A percentile compares a stretch with the other conserved stretches of the same genome.
These are phyloP conservation scores for Bufo gargarizans DNA, from an alignment of 2,113 vertebrate genomes.

Conservation along the genomic window DNA sequence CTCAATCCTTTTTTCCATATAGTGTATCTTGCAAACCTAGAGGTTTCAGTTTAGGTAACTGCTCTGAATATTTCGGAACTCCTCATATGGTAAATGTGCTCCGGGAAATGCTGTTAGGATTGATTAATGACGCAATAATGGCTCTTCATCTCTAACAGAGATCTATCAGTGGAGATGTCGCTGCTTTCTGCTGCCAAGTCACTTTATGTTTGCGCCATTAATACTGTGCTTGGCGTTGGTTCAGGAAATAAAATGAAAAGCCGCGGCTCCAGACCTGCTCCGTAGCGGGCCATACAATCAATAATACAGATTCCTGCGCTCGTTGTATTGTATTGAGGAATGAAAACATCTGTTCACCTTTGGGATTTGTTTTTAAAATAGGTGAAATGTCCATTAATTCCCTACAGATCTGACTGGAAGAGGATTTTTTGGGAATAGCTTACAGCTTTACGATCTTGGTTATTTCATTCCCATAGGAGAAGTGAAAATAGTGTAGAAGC, in stretches of 20 bases:
- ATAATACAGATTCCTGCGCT: background rate
- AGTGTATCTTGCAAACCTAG: background rate
- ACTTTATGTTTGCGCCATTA: conserved; percentile 30
- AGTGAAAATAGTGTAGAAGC: background rate
- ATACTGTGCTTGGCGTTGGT: background rate
- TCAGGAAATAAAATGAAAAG: conserved; percentile 6
- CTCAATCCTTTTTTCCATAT: background rate
- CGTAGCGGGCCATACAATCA: background rate
- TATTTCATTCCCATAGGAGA: background rate
- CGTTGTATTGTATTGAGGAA: background rate
- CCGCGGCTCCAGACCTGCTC: background rate
- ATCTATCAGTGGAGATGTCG: conserved; percentile 11
- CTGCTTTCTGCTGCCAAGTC: conserved; percentile 37
- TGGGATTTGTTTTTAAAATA: background rate
- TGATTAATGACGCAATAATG: conserved; percentile 33
- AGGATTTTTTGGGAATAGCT: background rate
- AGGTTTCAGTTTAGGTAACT: background rate
- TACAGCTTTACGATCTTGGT: background rate
- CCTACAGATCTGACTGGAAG: background rate
- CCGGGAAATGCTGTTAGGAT: background rate
- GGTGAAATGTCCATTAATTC: background rate
- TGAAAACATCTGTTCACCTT: background rate
- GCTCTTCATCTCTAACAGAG: background rate
- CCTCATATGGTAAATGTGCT: background rate
- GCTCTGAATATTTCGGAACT: background rate